Percentiles rank a stretch among this genome's conserved stretches.
These are phyloP conservation scores for Rambutsinella grinnellia DNA, from an alignment of 2,888 invertebrate species.

Conservation along the genomic window DNA sequence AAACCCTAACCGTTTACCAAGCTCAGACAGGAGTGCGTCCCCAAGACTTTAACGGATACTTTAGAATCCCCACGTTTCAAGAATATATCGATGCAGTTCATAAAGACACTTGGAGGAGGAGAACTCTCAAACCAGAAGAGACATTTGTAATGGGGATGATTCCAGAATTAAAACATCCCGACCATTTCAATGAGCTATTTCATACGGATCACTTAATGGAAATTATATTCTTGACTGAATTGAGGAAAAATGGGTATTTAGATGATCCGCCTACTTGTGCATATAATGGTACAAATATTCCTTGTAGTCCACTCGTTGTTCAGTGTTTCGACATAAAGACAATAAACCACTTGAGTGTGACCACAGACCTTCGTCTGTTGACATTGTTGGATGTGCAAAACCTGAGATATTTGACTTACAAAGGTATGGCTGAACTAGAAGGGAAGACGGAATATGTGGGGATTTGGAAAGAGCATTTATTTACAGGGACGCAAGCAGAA, in stretches of 20 bases:
- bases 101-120: constrained; percentile 35
- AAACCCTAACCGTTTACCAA: constrained; percentile 50
- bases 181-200: constrained; percentile 28
- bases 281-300: constrained; percentile 26
- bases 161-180: constrained; percentile 58
- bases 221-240: constrained; percentile 17
- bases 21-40: constrained; percentile 58
- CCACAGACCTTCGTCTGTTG: constrained; percentile 31
- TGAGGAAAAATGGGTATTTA: constrained; percentile 43
- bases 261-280: not conserved
- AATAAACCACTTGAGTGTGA: constrained; percentile 38
- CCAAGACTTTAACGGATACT: constrained; percentile 56
- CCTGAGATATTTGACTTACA: constrained; percentile 40
- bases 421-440: constrained; percentile 34
- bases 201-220: constrained; percentile 44
- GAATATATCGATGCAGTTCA: constrained; percentile 58
- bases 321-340: constrained; percentile 54
- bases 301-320: constrained; percentile 53
- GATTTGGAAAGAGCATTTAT: constrained; percentile 56
- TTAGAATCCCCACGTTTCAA: constrained; percentile 60
- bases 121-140: not conserved
- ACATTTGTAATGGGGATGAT: constrained; percentile 41
- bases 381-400: constrained; percentile 48
- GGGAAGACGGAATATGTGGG: constrained; percentile 38
- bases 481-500: constrained; percentile 34